Evolutionary conservation across 1,140 invertebrate species (phyloP).

Genomic region (Drosophila ananassae): DNA sequence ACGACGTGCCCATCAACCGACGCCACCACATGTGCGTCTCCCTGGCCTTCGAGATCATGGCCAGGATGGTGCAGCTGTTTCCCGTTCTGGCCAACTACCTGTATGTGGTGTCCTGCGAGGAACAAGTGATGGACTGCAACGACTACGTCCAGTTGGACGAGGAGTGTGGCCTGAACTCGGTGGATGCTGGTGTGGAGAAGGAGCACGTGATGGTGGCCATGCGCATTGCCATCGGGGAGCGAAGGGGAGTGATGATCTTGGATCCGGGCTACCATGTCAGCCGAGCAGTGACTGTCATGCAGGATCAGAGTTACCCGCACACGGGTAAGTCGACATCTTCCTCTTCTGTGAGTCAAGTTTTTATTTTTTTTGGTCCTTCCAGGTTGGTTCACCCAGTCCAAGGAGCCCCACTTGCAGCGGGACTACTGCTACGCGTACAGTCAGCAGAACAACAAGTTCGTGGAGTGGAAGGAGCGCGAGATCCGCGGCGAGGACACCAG

Average conservation of each 20-base stretch:
- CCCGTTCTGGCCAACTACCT: slow-evolving; percentile 88
- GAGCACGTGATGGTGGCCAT: slow-evolving; percentile 95
- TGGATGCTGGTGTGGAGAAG: slow-evolving; percentile 90
- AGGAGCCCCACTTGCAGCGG: slow-evolving; percentile 89
- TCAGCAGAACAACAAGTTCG: slow-evolving; percentile 88
- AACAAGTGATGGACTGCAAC: slow-evolving; percentile 89
- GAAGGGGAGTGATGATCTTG: slow-evolving; percentile 90
- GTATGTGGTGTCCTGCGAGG: slow-evolving; percentile 94
- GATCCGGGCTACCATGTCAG: slow-evolving; percentile 96
- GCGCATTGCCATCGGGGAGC: slow-evolving; percentile 89
- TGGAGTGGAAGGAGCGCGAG: slow-evolving; percentile 92
- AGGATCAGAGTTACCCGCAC: slow-evolving; percentile 92
- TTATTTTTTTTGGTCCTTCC: neutral
- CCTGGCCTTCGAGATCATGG: slow-evolving; percentile 91
- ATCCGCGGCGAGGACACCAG: slow-evolving; percentile 87
- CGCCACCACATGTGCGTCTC: slow-evolving; percentile 95
- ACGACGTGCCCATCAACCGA: slow-evolving; percentile 90
- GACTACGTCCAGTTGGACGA: slow-evolving; percentile 86
- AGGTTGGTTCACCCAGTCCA: slow-evolving; percentile 92
- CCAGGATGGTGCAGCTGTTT: slow-evolving; percentile 86
- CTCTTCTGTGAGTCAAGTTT: neutral
- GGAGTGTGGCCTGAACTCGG: slow-evolving; percentile 86
- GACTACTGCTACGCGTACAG: slow-evolving; percentile 92
- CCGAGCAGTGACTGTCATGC: slow-evolving; percentile 93
- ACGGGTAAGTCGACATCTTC: slow-evolving; percentile 85